A percentile compares a stretch with the other conserved stretches of the same genome.
phyloP scores from a whole-genome alignment of 2,113 vertebrate species.

The Morone saxatilis region DNA sequence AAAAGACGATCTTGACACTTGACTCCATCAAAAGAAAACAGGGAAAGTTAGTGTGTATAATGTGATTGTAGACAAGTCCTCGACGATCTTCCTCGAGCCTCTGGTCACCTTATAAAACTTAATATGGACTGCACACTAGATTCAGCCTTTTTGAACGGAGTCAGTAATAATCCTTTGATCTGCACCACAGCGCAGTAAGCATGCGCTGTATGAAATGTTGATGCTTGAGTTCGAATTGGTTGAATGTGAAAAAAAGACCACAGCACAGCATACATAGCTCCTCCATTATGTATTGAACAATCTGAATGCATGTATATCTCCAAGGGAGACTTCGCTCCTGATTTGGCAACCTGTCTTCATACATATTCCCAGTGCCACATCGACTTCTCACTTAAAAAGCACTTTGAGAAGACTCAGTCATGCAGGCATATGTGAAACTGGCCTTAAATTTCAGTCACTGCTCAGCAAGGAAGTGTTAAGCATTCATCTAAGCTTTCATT shows the following conservation, averaged over 20 bases:
- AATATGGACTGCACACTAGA: slow-evolving; percentile 37
- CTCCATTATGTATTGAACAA: slow-evolving; percentile 11
- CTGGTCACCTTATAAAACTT: slow-evolving; percentile 47
- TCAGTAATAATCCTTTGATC: slow-evolving; percentile 29
- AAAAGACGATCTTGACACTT: slow-evolving; percentile 87
- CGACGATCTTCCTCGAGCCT: slow-evolving; percentile 35
- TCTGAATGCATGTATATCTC: slow-evolving; percentile 32
- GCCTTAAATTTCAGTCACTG: slow-evolving; percentile 65
- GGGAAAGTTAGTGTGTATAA: slow-evolving; percentile 74
- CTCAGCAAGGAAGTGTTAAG: slow-evolving; percentile 63
- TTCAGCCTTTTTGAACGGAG: slow-evolving; percentile 39
- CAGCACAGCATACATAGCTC: slow-evolving; percentile 7
- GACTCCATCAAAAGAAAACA: slow-evolving; percentile 82
- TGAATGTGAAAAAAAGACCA: slow-evolving; percentile 42
- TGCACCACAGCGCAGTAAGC: slow-evolving; percentile 6
- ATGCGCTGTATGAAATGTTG: slow-evolving; percentile 17
- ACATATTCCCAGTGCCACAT: slow-evolving; percentile 40
- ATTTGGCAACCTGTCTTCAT: slow-evolving; percentile 45
- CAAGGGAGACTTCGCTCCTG: slow-evolving; percentile 31
- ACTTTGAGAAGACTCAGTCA: slow-evolving; percentile 60
- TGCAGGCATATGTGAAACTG: slow-evolving; percentile 34
- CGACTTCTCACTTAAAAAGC: slow-evolving; percentile 63
- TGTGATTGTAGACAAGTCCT: slow-evolving; percentile 62
- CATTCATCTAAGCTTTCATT: slow-evolving; percentile 70
- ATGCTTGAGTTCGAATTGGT: slow-evolving; percentile 22